Conservation (phyloP, 2,113 vertebrate species). For the Forbesichthys agassizii region DNA sequence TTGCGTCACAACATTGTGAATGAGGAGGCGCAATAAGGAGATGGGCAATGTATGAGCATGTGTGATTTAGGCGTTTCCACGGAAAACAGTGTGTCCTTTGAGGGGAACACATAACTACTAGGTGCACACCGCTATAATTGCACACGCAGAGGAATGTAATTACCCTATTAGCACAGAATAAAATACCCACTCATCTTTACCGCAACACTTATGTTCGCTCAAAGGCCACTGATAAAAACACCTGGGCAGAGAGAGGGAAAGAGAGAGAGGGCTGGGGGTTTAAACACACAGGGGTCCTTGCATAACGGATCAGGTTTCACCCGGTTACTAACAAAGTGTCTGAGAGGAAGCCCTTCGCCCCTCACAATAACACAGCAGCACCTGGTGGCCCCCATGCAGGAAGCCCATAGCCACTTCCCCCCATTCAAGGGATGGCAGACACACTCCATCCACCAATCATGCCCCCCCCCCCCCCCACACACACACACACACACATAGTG, state of each 20-base stretch:
- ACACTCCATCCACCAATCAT: constrained; percentile 54
- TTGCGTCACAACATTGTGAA: background rate
- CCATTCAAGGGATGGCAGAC: constrained; percentile 39
- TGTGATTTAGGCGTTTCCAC: constrained; percentile 55
- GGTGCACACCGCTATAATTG: constrained; percentile 59
- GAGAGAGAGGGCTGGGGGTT: background rate
- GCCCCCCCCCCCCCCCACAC: constrained; percentile 21
- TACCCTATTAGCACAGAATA: constrained; percentile 58
- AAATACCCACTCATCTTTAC: constrained; percentile 43
- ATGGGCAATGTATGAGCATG: constrained; percentile 19
- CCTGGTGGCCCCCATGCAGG: constrained; percentile 70
- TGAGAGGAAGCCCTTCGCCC: background rate
- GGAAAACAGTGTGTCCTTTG: constrained; percentile 56
- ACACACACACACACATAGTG: constrained; percentile 17
- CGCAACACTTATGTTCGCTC: constrained; percentile 49
- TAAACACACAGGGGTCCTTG: background rate
- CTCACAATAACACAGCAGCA: constrained; percentile 65
- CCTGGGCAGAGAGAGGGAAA: background rate
- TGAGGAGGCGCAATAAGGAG: constrained; percentile 11
- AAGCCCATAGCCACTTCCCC: constrained; percentile 75
- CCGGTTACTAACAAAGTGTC: background rate
- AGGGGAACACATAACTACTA: constrained; percentile 58
- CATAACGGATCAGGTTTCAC: background rate
- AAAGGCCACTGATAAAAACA: background rate
- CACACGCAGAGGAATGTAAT: constrained; percentile 58